Percentiles rank a stretch among this genome's conserved stretches.
phyloP scores from a whole-genome alignment of 1,140 invertebrate species.

The Halyomorpha halys region DNA sequence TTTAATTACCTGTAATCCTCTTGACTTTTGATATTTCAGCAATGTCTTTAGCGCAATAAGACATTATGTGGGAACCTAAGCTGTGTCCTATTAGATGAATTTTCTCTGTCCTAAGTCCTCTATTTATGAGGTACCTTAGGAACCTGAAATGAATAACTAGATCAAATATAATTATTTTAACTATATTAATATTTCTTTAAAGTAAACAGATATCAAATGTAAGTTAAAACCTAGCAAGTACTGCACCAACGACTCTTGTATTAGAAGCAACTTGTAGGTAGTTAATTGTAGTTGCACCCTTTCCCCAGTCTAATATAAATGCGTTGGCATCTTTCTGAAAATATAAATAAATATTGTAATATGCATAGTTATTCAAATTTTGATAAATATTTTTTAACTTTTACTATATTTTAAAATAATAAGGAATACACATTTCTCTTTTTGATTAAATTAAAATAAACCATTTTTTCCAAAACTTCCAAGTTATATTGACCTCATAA shows the following conservation, averaged over 20 bases:
- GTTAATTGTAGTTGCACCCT: slow-evolving; percentile 32
- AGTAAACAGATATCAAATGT: neutral
- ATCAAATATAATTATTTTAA: neutral
- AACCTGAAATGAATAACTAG: slow-evolving; percentile 33
- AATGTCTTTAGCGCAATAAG: slow-evolving; percentile 36
- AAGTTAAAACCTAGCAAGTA: slow-evolving; percentile 29
- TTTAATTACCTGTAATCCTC: slow-evolving; percentile 35
- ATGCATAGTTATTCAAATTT: neutral
- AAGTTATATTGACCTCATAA: no score
- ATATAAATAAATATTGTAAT: neutral
- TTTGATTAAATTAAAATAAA: no score
- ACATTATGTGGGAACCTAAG: slow-evolving; percentile 37
- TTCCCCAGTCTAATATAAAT: slow-evolving; percentile 36
- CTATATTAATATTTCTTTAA: neutral
- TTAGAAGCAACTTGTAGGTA: slow-evolving; percentile 38
- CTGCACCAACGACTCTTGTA: slow-evolving; percentile 37
- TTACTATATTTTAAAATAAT: neutral
- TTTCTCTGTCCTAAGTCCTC: slow-evolving; percentile 27
- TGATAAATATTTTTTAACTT: neutral
- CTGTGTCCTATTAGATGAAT: slow-evolving; percentile 39
- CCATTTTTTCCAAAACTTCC: no score
- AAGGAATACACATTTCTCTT: no score
- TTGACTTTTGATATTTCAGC: slow-evolving; percentile 29
- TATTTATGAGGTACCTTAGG: slow-evolving; percentile 32
- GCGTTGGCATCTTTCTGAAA: slow-evolving; percentile 36